Evolutionary conservation across 2,888 invertebrate species (phyloP).

Genomic region (Palloptera scutellata): DNA sequence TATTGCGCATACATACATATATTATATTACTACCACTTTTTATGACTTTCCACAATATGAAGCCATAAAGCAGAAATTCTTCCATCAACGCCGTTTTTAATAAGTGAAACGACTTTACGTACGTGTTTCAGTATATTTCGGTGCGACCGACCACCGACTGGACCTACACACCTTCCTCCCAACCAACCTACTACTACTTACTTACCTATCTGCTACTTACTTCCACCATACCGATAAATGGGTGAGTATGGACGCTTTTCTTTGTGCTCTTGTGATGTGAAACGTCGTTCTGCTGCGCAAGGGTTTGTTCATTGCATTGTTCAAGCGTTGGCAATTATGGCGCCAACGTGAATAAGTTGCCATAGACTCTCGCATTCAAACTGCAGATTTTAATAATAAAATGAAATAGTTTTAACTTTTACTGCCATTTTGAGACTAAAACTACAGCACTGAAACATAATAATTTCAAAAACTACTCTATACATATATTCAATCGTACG

Average conservation of each 20-base stretch:
- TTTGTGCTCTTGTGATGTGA: too few species aligned
- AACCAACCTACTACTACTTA: too few species aligned
- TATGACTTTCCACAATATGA: constrained; percentile 55
- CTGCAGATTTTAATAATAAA: constrained; percentile 7
- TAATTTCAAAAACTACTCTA: neutral
- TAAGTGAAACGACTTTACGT: constrained; percentile 35
- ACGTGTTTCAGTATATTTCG: constrained; percentile 48
- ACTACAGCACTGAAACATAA: constrained; percentile 15
- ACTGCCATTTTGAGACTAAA: constrained; percentile 28
- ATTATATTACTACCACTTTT: constrained; percentile 32
- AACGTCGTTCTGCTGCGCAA: too few species aligned
- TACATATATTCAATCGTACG: too few species aligned
- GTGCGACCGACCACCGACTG: constrained; percentile 48
- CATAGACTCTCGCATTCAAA: neutral
- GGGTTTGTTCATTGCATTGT: too few species aligned
- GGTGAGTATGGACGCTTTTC: neutral
- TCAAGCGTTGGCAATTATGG: constrained; percentile 27
- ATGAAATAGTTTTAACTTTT: constrained; percentile 13
- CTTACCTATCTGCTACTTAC: too few species aligned
- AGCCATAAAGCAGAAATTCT: constrained; percentile 52
- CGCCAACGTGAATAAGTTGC: constrained; percentile 27
- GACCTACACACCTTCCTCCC: constrained; percentile 1
- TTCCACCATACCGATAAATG: too few species aligned
- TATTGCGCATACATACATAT: too few species aligned
- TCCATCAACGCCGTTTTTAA: constrained; percentile 20